These are phyloP conservation scores for Oedothorax gibbosus DNA, from an alignment of 1,140 invertebrate species.

Conservation along the genomic window DNA sequence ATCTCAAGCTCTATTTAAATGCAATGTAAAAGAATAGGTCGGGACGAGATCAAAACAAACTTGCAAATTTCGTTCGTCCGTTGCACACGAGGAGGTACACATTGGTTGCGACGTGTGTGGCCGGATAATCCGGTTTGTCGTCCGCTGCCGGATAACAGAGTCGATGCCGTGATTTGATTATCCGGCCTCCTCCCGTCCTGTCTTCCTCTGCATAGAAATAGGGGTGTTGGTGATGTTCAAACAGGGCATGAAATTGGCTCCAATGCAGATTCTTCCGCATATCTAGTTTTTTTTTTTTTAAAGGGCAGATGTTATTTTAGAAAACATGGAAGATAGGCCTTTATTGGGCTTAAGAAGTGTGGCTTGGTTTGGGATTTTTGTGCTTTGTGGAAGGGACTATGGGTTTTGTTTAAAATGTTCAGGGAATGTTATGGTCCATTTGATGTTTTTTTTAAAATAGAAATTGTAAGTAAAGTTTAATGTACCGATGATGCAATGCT, in stretches of 20 bases:
- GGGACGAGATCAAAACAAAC: slow-evolving; percentile 54
- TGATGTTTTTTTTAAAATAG: no score
- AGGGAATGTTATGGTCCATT: no score
- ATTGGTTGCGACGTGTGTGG: slow-evolving; percentile 32
- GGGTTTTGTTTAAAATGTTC: no score
- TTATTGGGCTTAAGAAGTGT: no score
- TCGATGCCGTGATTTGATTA: slow-evolving; percentile 52
- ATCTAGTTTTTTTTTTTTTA: slow-evolving; percentile 7
- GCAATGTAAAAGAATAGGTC: not conserved
- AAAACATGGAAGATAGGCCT: no score
- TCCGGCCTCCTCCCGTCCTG: not conserved
- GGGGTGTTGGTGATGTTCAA: slow-evolving; percentile 33
- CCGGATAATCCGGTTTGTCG: slow-evolving; percentile 40
- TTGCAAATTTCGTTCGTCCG: slow-evolving; percentile 19
- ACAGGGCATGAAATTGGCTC: slow-evolving; percentile 40
- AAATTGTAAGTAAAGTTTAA: no score
- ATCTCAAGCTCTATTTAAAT: slow-evolving; percentile 15
- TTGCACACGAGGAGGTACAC: slow-evolving; percentile 26
- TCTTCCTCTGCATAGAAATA: slow-evolving; percentile 23
- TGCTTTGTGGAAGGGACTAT: no score
- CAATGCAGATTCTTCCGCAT: slow-evolving; percentile 36
- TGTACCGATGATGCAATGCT: no score
- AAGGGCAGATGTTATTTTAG: no score
- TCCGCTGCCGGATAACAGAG: slow-evolving; percentile 31
- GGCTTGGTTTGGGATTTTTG: no score